Conservation (phyloP, 2,113 vertebrate species). For the Ciconia stormi region DNA sequence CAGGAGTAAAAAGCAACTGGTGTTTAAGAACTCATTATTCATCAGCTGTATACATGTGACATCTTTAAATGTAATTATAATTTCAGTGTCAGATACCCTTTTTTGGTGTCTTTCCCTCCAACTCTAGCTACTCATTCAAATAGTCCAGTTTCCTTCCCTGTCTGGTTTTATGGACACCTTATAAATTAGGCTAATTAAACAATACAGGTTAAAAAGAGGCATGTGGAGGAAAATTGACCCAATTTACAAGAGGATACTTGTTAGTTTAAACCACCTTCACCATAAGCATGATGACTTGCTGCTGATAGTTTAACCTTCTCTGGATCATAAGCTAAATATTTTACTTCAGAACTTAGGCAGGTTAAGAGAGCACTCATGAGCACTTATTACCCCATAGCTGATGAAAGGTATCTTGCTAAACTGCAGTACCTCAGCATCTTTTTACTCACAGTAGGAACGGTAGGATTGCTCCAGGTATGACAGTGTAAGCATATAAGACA, state of each 20-base stretch:
- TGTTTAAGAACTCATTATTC: not conserved
- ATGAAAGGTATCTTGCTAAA: not conserved
- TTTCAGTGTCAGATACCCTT: not conserved
- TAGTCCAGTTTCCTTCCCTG: not conserved
- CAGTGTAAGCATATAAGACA: not conserved
- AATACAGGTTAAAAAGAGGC: not conserved
- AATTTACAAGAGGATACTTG: not conserved
- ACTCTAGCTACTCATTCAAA: not conserved
- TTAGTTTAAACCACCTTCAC: not conserved
- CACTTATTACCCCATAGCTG: not conserved
- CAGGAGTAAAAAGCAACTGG: not conserved
- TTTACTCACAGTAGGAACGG: not conserved
- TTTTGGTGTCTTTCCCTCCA: not conserved
- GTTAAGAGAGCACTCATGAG: not conserved
- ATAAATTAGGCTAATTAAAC: not conserved
- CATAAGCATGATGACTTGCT: not conserved
- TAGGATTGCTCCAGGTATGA: not conserved
- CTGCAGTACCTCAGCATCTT: not conserved
- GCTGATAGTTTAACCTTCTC: not conserved
- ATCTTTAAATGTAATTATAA: not conserved
- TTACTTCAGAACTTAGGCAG: not conserved
- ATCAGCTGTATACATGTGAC: not conserved
- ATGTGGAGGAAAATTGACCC: not conserved
- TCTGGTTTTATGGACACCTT: not conserved
- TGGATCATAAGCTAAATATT: not conserved